Evolutionary conservation across 2,888 invertebrate species (phyloP).

Genomic region (Entomobrya proxima): DNA sequence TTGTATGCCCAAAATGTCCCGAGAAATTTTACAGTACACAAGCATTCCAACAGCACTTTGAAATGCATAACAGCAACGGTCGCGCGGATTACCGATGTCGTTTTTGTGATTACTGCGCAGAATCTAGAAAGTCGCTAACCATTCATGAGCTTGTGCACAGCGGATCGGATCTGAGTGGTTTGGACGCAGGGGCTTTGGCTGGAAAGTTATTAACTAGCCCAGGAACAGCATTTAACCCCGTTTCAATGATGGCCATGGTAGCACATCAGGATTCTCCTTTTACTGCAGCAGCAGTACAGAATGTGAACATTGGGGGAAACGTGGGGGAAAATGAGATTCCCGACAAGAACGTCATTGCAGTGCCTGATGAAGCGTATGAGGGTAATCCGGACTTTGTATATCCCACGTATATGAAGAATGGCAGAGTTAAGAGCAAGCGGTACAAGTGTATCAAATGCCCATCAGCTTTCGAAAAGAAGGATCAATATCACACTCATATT

Average conservation of each 20-base stretch:
- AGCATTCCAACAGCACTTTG: slow-evolving; percentile 84
- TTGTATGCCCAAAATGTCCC: slow-evolving; percentile 79
- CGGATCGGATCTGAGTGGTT: slow-evolving; percentile 21
- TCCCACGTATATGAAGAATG: slow-evolving; percentile 86
- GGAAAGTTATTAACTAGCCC: slow-evolving; percentile 34
- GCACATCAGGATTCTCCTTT: slow-evolving; percentile 55
- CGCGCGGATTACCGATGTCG: slow-evolving; percentile 83
- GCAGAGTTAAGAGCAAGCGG: slow-evolving; percentile 85
- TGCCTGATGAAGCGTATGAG: slow-evolving; percentile 77
- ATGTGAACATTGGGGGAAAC: neutral
- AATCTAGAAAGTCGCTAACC: slow-evolving; percentile 83
- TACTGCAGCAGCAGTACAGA: neutral
- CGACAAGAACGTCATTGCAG: slow-evolving; percentile 24
- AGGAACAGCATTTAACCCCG: slow-evolving; percentile 34
- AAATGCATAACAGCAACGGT: slow-evolving; percentile 81
- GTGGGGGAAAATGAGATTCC: neutral
- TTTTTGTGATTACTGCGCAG: slow-evolving; percentile 85
- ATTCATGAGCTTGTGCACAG: slow-evolving; percentile 81
- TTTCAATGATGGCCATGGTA: slow-evolving; percentile 57
- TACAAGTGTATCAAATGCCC: slow-evolving; percentile 92
- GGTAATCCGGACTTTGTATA: slow-evolving; percentile 88
- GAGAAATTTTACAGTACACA: slow-evolving; percentile 86
- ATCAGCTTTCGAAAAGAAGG: slow-evolving; percentile 84
- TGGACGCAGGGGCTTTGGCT: neutral
- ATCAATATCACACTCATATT: slow-evolving; percentile 88